Percentiles rank a stretch among this genome's conserved stretches.
These are phyloP conservation scores for Elachura formosa DNA, from an alignment of 2,113 vertebrate species.

Conservation along the genomic window DNA sequence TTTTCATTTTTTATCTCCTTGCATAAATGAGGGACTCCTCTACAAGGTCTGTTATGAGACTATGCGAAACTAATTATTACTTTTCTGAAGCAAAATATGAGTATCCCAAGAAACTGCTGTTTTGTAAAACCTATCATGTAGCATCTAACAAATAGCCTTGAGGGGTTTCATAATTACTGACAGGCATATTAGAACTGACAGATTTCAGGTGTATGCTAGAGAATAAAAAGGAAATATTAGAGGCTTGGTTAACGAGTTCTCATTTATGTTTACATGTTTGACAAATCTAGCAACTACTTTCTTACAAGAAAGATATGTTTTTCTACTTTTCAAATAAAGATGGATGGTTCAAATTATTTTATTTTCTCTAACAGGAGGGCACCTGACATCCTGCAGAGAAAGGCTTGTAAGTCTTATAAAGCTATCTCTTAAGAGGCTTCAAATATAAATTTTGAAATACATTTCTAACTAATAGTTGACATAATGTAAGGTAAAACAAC, in stretches of 20 bases:
- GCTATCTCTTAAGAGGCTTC: background rate
- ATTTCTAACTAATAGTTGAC: background rate
- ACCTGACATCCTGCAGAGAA: background rate
- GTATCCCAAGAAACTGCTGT: background rate
- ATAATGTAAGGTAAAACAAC: background rate
- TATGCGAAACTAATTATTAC: background rate
- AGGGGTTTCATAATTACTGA: slow-evolving; percentile 27
- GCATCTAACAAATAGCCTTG: background rate
- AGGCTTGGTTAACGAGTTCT: background rate
- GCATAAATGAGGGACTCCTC: background rate
- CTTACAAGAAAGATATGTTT: background rate
- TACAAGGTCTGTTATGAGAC: background rate
- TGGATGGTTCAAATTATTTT: background rate
- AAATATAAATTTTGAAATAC: background rate
- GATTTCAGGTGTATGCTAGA: background rate
- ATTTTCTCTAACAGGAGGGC: background rate
- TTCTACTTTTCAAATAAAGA: background rate
- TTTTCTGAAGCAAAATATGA: slow-evolving; percentile 17
- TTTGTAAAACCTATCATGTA: background rate
- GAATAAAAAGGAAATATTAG: slow-evolving; percentile 17
- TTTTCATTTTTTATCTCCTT: background rate
- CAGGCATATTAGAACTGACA: slow-evolving; percentile 11
- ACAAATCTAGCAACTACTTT: background rate
- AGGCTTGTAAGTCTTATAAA: background rate
- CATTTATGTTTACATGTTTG: slow-evolving; percentile 24